Evolutionary conservation across 2,113 vertebrate genomes (phyloP).

Genomic region (Neolamprologus caudopunctatus): DNA sequence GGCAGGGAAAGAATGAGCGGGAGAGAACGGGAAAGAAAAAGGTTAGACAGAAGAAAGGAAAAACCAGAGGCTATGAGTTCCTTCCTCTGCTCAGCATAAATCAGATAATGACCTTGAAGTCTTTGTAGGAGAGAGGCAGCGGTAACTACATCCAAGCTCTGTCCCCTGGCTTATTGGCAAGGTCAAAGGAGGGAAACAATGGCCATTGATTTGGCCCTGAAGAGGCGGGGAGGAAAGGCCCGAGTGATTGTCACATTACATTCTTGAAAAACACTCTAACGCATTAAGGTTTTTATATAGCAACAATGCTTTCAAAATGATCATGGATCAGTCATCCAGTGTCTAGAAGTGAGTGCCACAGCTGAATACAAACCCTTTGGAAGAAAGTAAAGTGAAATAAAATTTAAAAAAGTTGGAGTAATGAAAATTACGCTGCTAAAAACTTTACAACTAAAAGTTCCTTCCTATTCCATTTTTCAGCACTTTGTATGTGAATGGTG

Average conservation of each 20-base stretch:
- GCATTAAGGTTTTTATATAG: not conserved
- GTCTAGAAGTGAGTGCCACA: not conserved
- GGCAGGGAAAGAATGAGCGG: conserved; percentile 12
- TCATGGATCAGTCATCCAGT: not conserved
- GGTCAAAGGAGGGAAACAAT: conserved; percentile 66
- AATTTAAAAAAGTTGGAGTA: accelerated
- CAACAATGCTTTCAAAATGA: not conserved
- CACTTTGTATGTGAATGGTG: not conserved
- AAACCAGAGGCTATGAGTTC: conserved; percentile 45
- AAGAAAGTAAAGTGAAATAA: not conserved
- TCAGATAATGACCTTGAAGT: conserved; percentile 74
- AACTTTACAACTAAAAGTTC: not conserved
- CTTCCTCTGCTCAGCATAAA: conserved; percentile 53
- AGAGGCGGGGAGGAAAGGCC: conserved; percentile 6
- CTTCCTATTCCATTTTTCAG: not conserved
- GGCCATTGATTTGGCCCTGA: conserved; percentile 68
- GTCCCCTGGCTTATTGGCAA: conserved; percentile 58
- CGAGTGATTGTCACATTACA: conserved; percentile 43
- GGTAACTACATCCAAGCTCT: conserved; percentile 62
- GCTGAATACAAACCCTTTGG: not conserved
- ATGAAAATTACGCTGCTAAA: not conserved
- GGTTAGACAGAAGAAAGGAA: conserved; percentile 37
- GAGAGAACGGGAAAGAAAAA: not conserved
- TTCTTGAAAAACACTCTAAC: not conserved
- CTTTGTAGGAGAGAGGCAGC: conserved; percentile 36